These are phyloP conservation scores for Aramus guarauna DNA, from an alignment of 2,113 vertebrate genomes.

Conservation along the genomic window DNA sequence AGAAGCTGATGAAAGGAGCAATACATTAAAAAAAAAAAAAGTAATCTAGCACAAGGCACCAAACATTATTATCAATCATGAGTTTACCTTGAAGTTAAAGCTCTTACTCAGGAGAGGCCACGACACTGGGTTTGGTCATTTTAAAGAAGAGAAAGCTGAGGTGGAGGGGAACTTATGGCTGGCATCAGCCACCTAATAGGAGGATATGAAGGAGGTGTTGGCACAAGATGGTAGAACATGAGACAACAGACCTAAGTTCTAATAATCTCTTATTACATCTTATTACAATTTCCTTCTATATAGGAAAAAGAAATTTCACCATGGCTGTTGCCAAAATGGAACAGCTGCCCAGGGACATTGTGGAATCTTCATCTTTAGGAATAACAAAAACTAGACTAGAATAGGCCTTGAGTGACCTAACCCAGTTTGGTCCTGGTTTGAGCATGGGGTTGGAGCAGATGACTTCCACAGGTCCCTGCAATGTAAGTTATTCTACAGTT, in stretches of 20 bases:
- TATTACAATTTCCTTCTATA: background rate
- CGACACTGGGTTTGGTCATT: background rate
- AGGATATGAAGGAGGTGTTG: background rate
- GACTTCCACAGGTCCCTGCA: background rate
- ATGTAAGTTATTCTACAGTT: background rate
- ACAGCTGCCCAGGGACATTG: background rate
- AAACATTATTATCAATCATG: background rate
- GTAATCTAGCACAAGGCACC: background rate
- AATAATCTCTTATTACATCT: background rate
- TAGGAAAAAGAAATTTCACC: background rate
- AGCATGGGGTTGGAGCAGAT: background rate
- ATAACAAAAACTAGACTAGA: background rate
- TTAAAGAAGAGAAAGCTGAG: background rate
- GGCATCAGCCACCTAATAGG: background rate
- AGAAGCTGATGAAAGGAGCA: background rate
- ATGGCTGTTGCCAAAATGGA: background rate
- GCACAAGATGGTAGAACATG: background rate
- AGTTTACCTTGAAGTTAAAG: background rate
- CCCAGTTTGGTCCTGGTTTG: background rate
- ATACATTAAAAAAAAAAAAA: background rate
- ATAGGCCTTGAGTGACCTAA: background rate
- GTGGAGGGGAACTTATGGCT: background rate
- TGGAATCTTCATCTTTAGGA: background rate
- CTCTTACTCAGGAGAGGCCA: background rate
- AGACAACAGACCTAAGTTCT: background rate